Conservation (phyloP, 2,888 invertebrate species). For the Dorcus hopei region DNA sequence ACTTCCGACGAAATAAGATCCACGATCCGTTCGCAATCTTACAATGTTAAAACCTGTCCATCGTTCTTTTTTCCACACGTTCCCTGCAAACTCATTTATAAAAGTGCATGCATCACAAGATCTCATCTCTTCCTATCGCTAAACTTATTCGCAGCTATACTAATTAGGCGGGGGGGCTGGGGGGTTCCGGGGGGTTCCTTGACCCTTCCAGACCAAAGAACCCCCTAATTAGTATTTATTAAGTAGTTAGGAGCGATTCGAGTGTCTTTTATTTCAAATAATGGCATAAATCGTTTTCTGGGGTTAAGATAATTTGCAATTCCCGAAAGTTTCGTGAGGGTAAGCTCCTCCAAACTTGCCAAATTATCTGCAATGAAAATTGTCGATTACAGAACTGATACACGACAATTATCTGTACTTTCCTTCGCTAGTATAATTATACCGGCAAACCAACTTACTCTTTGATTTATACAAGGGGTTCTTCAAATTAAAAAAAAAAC, state of each 20-base stretch:
- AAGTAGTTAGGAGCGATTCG: background rate
- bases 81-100: too few species aligned
- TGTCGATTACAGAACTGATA: conserved; percentile 7
- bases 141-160: too few species aligned
- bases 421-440: background rate
- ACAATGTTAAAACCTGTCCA: conserved; percentile 2
- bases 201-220: background rate
- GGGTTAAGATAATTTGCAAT: conserved; percentile 4
- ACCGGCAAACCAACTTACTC: background rate
- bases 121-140: too few species aligned
- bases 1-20: conserved; percentile 13
- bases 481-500: too few species aligned
- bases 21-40: conserved; percentile 8
- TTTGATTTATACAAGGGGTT: too few species aligned
- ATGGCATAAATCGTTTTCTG: conserved; percentile 3
- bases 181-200: too few species aligned
- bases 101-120: too few species aligned
- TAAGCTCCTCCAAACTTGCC: conserved; percentile 1
- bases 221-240: background rate
- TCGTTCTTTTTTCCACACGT: background rate
- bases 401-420: conserved; percentile 6
- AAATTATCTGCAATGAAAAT: conserved; percentile 10
- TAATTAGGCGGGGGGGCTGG: too few species aligned
- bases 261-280: conserved; percentile 5
- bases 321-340: conserved; percentile 5